Evolutionary conservation across 1,140 invertebrate species (phyloP), one percentile per base, ranked within the genome.

Genomic region (Ceratina calcarata): DNA sequence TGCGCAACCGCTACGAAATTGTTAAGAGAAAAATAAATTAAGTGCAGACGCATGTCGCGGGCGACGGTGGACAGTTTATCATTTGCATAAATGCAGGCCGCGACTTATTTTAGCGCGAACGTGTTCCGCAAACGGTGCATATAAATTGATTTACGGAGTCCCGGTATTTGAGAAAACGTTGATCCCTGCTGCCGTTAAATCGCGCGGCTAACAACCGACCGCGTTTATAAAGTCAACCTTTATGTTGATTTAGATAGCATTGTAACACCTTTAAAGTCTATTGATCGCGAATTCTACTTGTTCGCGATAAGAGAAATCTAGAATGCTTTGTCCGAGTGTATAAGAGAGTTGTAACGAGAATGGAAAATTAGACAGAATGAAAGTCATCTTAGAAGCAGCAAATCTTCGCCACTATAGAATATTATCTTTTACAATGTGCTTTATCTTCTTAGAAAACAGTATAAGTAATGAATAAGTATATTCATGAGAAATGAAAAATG

Each of bases 1-100:
- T 45, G 3, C 55, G 55, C 15, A 57, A n/a, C 12, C 53, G 32
- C 61, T 20, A 18, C 45, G 20, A 78, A 68, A 84, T 80, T 37
- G 73, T 72, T 53, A 13, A 57, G 51, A 73, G 78, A 81, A 84
- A 80, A 85, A 85, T 85, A 78, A 85, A 85, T 85, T 81, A 84
- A 81, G 67, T 57, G 80, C 75, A 53, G 67, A 74, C 58, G 61
- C 76, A 62, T 64, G 73, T 49, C 55, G 77, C 64, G 77, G 6
- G 12, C 22, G 51, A 53, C 66, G 61, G 77, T 65, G 61, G 65
- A 81, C 66, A 81, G 73, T 87, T 73, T 77, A 79, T 60, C 70
- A 83, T 87, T 84, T 84, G 78, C 82, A 87, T 87, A 86, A 86
- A 37, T 49, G 71, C 68, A 49, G 66, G 49, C 62, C 73, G 71